Evolutionary conservation across 2,113 vertebrate species (phyloP), one percentile per base, ranked within the genome.

Genomic region (Saimiri boliviensis): DNA sequence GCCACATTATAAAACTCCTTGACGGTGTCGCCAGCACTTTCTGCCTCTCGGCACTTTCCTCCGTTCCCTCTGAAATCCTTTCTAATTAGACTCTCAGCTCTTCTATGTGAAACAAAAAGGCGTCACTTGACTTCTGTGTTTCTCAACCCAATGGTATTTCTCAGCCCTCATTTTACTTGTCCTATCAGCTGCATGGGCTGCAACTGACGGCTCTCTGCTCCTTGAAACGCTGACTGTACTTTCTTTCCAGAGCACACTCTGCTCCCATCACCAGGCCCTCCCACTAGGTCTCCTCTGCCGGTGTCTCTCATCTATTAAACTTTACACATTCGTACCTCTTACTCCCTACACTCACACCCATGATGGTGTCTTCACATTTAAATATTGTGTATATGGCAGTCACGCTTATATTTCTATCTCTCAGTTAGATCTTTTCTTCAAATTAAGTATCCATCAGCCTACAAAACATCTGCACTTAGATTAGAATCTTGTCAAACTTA

Each of bases 301-400:
- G 5, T 27, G 13, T 79, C 23, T 20, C 20, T 66, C 11, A 10
- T 17, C 54, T 79, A 8, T 20, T 63, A 30, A 49, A 63, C 13
- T 84, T 40, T 13, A 60, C 52, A 73, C 35, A 45, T 71, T 58
- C 40, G 1, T n/a, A 21, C 30, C 12, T 40, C 45, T 47, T 77
- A 2, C 23, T 54, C 32, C 9, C 8, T 40, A 20, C 19, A 13
- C 3, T 30, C 27, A 2, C 8, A 40, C 0, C 40, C 10, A 6
- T 21, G 19, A 40, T 25, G 63, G 32, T 32, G 13, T 77, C 58
- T 68, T 83, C 56, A 45, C 6, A 25, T 37, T 89, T 68, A 35
- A 32, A 49, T 19, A 20, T 10, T 14, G 2, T 60, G 9, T 21
- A 0, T 35, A 54, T 25, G 47, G 3, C 27, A 52, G 42, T 82